Percentiles rank a stretch among this genome's conserved stretches.
phyloP scores from a whole-genome alignment of 2,113 vertebrate species.

The Lonchura striata region DNA sequence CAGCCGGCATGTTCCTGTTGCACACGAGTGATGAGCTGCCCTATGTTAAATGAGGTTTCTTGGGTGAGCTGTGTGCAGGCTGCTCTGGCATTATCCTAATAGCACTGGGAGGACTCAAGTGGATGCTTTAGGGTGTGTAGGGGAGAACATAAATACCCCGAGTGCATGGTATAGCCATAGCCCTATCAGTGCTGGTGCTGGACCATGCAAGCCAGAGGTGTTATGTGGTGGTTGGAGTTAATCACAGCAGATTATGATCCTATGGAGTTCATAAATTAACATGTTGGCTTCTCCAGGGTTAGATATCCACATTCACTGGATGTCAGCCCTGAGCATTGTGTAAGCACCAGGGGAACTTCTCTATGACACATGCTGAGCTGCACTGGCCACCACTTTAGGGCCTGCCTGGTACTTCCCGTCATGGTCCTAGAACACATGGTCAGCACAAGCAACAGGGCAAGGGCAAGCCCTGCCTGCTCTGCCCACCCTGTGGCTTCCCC shows the following conservation, averaged over 20 bases:
- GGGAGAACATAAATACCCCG: fast-evolving
- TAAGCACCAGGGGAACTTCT: neutral
- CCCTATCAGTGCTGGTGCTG: neutral
- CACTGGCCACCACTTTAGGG: fast-evolving
- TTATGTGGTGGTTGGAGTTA: neutral
- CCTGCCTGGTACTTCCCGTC: fast-evolving
- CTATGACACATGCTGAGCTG: fast-evolving
- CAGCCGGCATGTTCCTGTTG: fast-evolving
- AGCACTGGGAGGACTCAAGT: fast-evolving
- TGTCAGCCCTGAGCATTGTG: neutral
- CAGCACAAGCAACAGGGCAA: neutral
- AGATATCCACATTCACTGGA: neutral
- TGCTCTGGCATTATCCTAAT: neutral
- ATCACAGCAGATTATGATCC: neutral
- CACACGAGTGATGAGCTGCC: fast-evolving
- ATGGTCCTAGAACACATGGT: fast-evolving
- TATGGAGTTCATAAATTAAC: neutral
- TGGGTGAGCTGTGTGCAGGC: neutral
- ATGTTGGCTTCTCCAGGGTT: neutral
- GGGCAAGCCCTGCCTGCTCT: neutral
- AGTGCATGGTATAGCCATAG: neutral
- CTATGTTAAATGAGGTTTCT: neutral
- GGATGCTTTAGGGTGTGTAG: neutral
- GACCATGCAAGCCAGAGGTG: neutral
- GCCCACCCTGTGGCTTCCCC: fast-evolving